Evolutionary conservation across 2,113 vertebrate species (phyloP).

Genomic region (Heterotis niloticus): DNA sequence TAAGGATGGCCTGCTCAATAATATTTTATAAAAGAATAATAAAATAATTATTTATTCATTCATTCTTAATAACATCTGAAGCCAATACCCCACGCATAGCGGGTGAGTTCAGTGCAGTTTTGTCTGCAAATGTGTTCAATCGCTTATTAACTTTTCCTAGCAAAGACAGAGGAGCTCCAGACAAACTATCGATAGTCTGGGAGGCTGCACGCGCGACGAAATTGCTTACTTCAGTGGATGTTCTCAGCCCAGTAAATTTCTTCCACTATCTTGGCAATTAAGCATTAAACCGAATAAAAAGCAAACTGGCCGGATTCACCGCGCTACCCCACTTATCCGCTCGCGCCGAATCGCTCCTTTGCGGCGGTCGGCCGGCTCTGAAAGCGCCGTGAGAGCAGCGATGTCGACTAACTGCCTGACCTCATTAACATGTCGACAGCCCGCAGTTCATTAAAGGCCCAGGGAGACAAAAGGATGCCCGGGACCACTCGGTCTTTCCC

Average conservation of each 20-base stretch:
- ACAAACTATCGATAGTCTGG: neutral
- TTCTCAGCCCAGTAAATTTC: neutral
- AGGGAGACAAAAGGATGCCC: slow-evolving; percentile 28
- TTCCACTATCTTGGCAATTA: slow-evolving; percentile 32
- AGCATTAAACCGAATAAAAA: slow-evolving; percentile 38
- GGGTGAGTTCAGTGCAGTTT: no score
- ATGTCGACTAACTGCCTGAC: slow-evolving; percentile 20
- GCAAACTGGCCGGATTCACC: slow-evolving; percentile 44
- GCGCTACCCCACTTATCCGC: slow-evolving; percentile 36
- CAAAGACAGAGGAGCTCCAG: neutral
- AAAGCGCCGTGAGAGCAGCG: slow-evolving; percentile 8
- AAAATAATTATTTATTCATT: no score
- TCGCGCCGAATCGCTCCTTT: neutral
- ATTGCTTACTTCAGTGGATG: neutral
- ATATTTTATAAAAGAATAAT: no score
- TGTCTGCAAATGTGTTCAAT: neutral
- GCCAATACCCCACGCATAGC: no score
- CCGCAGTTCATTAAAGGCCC: slow-evolving; percentile 20
- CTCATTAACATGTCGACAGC: slow-evolving; percentile 37
- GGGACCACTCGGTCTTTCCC: neutral
- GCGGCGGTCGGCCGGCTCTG: neutral
- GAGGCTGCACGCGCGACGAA: neutral
- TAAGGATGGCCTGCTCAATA: no score
- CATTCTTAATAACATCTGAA: no score
- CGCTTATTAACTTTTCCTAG: neutral